Evolutionary conservation across 2,888 invertebrate species (phyloP).

Genomic region (Thereva unica): DNA sequence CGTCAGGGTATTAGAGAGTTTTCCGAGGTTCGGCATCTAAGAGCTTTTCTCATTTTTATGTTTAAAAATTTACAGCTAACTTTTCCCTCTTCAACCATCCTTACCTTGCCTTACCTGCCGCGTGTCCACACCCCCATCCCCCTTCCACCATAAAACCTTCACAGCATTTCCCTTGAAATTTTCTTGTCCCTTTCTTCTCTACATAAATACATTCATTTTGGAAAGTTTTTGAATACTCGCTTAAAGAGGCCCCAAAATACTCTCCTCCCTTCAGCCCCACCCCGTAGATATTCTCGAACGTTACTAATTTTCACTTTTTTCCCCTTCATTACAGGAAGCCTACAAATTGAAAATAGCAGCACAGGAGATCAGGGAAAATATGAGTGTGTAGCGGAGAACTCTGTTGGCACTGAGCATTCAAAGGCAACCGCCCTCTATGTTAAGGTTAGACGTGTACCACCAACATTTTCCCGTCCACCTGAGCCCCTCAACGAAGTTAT

Average conservation of each 20-base stretch:
- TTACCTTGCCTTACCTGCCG: neutral
- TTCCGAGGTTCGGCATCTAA: neutral
- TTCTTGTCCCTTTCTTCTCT: too few species aligned
- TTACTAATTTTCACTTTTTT: slow-evolving; percentile 33
- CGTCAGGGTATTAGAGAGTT: slow-evolving; percentile 14
- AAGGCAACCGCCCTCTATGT: slow-evolving; percentile 89
- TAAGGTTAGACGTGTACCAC: slow-evolving; percentile 93
- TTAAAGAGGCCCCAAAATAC: neutral
- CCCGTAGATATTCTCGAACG: slow-evolving; percentile 18
- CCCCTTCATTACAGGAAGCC: slow-evolving; percentile 51
- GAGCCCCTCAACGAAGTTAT: slow-evolving; percentile 85
- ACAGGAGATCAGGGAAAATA: slow-evolving; percentile 94
- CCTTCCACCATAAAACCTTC: too few species aligned
- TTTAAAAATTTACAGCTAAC: slow-evolving; percentile 29
- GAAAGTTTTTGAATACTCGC: slow-evolving; percentile 3
- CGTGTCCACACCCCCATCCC: neutral
- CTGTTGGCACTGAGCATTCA: slow-evolving; percentile 90
- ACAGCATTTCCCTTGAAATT: too few species aligned
- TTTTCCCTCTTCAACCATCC: slow-evolving; percentile 2
- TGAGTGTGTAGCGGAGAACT: slow-evolving; percentile 94
- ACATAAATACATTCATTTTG: slow-evolving; percentile 1
- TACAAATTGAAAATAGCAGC: slow-evolving; percentile 88
- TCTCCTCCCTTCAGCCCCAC: neutral
- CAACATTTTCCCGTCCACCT: slow-evolving; percentile 93
- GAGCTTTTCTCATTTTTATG: slow-evolving; percentile 12